Conservation (phyloP, 2,797 vertebrate species). For the Pseudochromis fuscus region DNA sequence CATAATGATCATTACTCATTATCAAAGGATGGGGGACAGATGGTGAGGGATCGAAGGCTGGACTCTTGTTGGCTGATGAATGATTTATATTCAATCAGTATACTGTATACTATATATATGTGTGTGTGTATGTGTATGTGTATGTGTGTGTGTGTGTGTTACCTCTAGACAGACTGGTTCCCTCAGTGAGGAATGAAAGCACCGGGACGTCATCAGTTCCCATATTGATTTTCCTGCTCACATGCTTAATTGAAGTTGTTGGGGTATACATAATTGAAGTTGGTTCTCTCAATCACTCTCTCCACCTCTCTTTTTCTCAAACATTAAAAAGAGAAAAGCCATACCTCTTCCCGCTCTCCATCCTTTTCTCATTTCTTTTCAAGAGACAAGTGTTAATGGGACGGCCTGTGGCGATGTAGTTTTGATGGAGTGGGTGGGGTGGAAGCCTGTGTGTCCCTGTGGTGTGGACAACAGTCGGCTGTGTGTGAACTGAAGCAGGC, state of each 20-base stretch:
- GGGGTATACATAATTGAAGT: slow-evolving; percentile 81
- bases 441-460: background rate
- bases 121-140: slow-evolving; percentile 35
- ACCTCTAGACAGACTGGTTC: slow-evolving; percentile 59
- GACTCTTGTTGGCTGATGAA: slow-evolving; percentile 47
- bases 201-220: slow-evolving; percentile 78
- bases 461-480: slow-evolving; percentile 7
- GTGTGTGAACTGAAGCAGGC: slow-evolving; percentile 12
- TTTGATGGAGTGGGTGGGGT: slow-evolving; percentile 62
- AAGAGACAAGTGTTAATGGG: slow-evolving; percentile 75
- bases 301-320: slow-evolving; percentile 22
- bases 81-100: slow-evolving; percentile 70
- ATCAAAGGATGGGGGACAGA: slow-evolving; percentile 56
- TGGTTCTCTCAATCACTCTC: slow-evolving; percentile 68
- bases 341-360: slow-evolving; percentile 48
- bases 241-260: slow-evolving; percentile 85
- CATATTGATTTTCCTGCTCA: slow-evolving; percentile 83
- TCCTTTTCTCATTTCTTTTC: slow-evolving; percentile 72
- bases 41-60: slow-evolving; percentile 62
- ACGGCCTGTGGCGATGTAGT: slow-evolving; percentile 65
- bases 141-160: slow-evolving; percentile 47
- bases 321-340: slow-evolving; percentile 60
- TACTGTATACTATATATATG: slow-evolving; percentile 36
- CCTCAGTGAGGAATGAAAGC: slow-evolving; percentile 76
- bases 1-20: slow-evolving; percentile 68